Percentiles rank a stretch among this genome's conserved stretches.
These are phyloP conservation scores for Pogonus chalceus DNA, from an alignment of 1,140 invertebrate genomes.

Conservation along the genomic window DNA sequence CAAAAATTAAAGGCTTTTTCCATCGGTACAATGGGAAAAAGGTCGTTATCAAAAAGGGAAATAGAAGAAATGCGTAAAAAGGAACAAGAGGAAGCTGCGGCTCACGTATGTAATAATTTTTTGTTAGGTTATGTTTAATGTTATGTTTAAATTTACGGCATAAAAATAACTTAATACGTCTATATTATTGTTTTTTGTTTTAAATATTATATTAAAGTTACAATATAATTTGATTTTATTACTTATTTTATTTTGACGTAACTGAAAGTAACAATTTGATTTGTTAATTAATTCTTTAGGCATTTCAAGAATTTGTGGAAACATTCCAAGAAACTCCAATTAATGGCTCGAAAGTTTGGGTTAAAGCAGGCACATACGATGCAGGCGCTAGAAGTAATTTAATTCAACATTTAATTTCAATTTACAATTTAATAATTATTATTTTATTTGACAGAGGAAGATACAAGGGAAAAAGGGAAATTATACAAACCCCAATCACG, in stretches of 20 bases:
- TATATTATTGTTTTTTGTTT: too few relatives aligned
- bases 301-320: conserved; percentile 94
- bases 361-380: conserved; percentile 94
- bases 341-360: conserved; percentile 81
- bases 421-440: conserved; percentile 9
- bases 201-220: too few relatives aligned
- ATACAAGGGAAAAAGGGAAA: conserved; percentile 80
- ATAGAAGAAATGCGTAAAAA: conserved; percentile 81
- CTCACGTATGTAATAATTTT: conserved; percentile 46
- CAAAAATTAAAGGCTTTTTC: conserved; percentile 74
- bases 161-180: too few relatives aligned
- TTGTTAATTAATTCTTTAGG: conserved; percentile 41
- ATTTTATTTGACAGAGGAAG: conserved; percentile 55
- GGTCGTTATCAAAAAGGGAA: conserved; percentile 73
- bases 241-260: too few relatives aligned
- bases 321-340: conserved; percentile 85
- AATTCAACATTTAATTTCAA: neutral
- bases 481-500: conserved; percentile 88
- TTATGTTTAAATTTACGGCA: too few relatives aligned
- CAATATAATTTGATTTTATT: too few relatives aligned
- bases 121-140: too few relatives aligned
- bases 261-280: too few relatives aligned
- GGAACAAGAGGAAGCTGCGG: conserved; percentile 79
- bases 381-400: conserved; percentile 77
- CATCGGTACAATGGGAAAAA: conserved; percentile 72